A percentile compares a stretch with the other conserved stretches of the same genome.
Evolutionary conservation across 1,140 invertebrate species (phyloP).

Genomic region (Aphelenchoides besseyi): DNA sequence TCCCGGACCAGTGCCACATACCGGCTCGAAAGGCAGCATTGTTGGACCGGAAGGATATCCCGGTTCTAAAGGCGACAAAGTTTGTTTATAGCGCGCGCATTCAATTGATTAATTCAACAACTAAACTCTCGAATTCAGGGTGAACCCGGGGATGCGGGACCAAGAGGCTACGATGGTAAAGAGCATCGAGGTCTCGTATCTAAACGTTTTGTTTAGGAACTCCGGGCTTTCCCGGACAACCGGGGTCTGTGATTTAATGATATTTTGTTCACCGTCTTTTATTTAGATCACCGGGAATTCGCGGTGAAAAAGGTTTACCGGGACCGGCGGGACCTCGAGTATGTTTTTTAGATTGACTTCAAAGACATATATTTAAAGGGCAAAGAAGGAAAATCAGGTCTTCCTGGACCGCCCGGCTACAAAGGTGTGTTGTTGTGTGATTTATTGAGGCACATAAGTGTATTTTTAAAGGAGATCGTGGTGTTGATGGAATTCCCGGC

Average conservation of each 20-base stretch:
- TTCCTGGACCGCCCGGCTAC: constrained; percentile 57
- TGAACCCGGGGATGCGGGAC: constrained; percentile 59
- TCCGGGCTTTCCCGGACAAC: constrained; percentile 56
- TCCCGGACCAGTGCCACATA: constrained; percentile 51
- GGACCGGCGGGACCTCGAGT: constrained; percentile 62
- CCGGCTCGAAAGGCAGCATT: constrained; percentile 54
- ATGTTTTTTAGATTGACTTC: constrained; percentile 20
- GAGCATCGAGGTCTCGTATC: background rate
- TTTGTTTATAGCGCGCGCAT: no score
- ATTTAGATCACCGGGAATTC: constrained; percentile 55
- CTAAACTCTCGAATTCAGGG: no score
- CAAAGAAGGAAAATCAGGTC: constrained; percentile 59
- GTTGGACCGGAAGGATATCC: constrained; percentile 56
- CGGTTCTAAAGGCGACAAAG: constrained; percentile 60
- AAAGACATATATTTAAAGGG: constrained; percentile 41
- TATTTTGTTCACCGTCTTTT: background rate
- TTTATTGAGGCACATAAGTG: background rate
- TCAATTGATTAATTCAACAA: no score
- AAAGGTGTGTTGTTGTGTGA: constrained; percentile 30
- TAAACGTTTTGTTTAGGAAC: constrained; percentile 6
- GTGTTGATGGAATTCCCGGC: constrained; percentile 58
- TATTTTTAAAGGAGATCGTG: constrained; percentile 54
- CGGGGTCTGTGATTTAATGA: constrained; percentile 31
- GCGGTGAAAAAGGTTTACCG: constrained; percentile 60
- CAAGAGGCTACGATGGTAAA: constrained; percentile 57